Evolutionary conservation across 2,888 invertebrate species (phyloP), one percentile per base, ranked within the genome.

Genomic region (Rhogogaster chlorosoma): DNA sequence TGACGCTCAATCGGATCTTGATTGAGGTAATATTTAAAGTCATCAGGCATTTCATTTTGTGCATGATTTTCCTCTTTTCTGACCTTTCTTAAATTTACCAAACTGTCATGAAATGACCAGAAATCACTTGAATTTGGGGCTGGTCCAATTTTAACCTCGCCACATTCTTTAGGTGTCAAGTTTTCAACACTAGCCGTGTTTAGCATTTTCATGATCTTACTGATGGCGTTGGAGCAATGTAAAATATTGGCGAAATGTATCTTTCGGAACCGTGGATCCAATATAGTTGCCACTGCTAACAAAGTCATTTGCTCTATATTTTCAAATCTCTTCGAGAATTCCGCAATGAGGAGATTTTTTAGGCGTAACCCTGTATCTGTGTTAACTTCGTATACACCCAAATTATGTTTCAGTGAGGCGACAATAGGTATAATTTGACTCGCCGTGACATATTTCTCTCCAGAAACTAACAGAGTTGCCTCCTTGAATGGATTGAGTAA

Each of bases 191-290:
- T 42, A 73, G 42, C 42, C 18, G 42, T 42, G 64, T 85, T 83
- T n/a, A 86, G 22, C 64, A 18, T 12, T 84, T 73, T 53, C 36
- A 84, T 73, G 29, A 87, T 86, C 70, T 83, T 84, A 73, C 84
- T 86, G 5, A 87, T 86, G 4, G 85, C 86, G 42, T 85, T 67
- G 49, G 80, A 75, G 84, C 86, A 86, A 61, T 38, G 15, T 42
- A 73, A 15, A 22, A 49, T 45, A 49, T 75, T 75, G 29, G n/a
- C 18, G 9, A 75, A 75, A 26, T 75, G 75, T 49, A 75, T 49
- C 18, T 75, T 75, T 49, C 49, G 15, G 45, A 75, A 75, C 15
- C 45, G 75, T 45, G 75, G 45, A 45, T 75, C 75, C n/a, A 45
- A 75, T 45, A 75, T 75, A 7, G 75, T 75, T 1, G 75, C 75